These are phyloP conservation scores for Heliothis peltigera DNA, from an alignment of 2,888 invertebrate genomes.

Conservation along the genomic window DNA sequence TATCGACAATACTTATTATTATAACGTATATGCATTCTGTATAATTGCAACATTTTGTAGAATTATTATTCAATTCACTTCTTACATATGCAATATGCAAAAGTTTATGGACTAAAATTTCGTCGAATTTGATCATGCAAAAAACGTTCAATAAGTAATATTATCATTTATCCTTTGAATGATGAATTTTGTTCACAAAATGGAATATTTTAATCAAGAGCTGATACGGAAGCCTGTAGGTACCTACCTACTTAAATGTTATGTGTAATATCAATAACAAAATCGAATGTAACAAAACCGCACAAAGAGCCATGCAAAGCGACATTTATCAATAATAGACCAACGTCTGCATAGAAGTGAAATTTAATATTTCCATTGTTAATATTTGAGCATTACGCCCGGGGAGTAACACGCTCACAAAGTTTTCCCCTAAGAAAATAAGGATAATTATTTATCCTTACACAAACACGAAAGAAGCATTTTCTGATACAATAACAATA, in stretches of 20 bases:
- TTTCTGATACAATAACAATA: slow-evolving; percentile 66
- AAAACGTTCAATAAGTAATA: neutral
- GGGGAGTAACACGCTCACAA: slow-evolving; percentile 71
- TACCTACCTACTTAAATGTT: neutral
- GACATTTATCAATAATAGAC: slow-evolving; percentile 38
- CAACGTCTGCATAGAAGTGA: slow-evolving; percentile 49
- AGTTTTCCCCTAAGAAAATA: slow-evolving; percentile 78
- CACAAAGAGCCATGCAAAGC: slow-evolving; percentile 14
- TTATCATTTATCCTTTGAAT: too few species aligned
- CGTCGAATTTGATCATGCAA: slow-evolving; percentile 17
- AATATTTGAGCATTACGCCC: slow-evolving; percentile 73
- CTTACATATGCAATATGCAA: slow-evolving; percentile 37
- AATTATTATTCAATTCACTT: slow-evolving; percentile 24
- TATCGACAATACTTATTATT: slow-evolving; percentile 45
- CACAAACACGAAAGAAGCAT: slow-evolving; percentile 69
- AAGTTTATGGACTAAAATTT: slow-evolving; percentile 29
- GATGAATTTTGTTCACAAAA: too few species aligned
- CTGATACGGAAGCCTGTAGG: neutral
- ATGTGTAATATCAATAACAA: slow-evolving; percentile 12
- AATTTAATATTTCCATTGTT: slow-evolving; percentile 76
- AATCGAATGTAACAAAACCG: slow-evolving; percentile 29
- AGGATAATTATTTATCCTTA: slow-evolving; percentile 75
- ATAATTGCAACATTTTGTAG: too few species aligned
- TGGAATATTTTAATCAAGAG: neutral
- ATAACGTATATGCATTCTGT: slow-evolving; percentile 32